These are phyloP conservation scores for Borostomias antarcticus DNA, from an alignment of 2,797 vertebrate species.

Conservation along the genomic window DNA sequence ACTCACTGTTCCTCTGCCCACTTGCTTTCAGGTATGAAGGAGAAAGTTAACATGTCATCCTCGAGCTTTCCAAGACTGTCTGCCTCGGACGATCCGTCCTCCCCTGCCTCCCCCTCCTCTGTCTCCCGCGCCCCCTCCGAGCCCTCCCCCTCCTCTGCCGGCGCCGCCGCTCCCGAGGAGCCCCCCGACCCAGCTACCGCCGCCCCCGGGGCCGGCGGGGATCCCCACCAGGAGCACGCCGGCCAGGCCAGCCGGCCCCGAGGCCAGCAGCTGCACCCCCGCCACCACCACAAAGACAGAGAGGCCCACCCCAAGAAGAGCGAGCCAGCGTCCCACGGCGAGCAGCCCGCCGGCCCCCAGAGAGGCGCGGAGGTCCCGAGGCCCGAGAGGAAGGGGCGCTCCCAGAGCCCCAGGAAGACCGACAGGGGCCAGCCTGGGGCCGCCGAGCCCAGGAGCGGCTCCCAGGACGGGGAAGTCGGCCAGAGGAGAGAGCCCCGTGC, in stretches of 20 bases:
- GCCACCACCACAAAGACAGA: constrained; percentile 63
- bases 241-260: constrained; percentile 58
- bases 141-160: constrained; percentile 71
- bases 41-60: constrained; percentile 81
- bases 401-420: constrained; percentile 60
- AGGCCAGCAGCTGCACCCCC: constrained; percentile 61
- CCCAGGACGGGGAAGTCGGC: constrained; percentile 65
- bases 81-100: constrained; percentile 81
- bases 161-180: constrained; percentile 69
- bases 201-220: constrained; percentile 45
- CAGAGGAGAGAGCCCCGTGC: constrained; percentile 61
- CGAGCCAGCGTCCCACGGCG: constrained; percentile 52
- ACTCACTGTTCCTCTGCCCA: constrained; percentile 13
- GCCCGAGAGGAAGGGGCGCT: constrained; percentile 43
- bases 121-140: constrained; percentile 78
- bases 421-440: constrained; percentile 29
- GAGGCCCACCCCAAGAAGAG: constrained; percentile 56
- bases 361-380: constrained; percentile 50
- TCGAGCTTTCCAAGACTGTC: constrained; percentile 80
- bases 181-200: constrained; percentile 56
- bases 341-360: constrained; percentile 73
- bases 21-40: constrained; percentile 82
- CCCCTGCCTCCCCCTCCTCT: constrained; percentile 80
- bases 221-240: constrained; percentile 38
- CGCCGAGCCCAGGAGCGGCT: constrained; percentile 20